phyloP scores from a whole-genome alignment of 1,140 invertebrate species.

The Protaetia brevitarsis region DNA sequence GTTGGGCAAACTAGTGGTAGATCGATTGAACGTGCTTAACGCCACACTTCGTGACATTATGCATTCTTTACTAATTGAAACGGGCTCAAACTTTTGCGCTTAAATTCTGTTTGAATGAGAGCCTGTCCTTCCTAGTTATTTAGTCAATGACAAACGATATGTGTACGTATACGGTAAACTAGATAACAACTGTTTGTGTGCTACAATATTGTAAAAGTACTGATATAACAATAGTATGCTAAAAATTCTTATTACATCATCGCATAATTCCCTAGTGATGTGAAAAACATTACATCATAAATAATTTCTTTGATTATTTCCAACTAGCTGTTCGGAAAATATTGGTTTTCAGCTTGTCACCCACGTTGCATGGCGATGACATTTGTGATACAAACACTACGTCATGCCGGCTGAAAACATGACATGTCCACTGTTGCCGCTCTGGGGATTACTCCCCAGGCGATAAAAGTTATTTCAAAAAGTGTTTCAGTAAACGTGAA shows the following conservation, averaged over 20 bases:
- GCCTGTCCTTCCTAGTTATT: not conserved
- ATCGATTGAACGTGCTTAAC: too few species aligned
- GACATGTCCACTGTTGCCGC: not conserved
- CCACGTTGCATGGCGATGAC: too few species aligned
- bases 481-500: not conserved
- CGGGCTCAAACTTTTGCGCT: too few species aligned
- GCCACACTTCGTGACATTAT: too few species aligned
- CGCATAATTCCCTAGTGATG: not conserved
- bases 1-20: too few species aligned
- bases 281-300: not conserved
- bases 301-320: not conserved
- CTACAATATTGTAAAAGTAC: too few species aligned
- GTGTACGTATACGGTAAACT: not conserved
- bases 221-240: not conserved
- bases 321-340: too few species aligned
- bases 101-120: constrained; percentile 5
- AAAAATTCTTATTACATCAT: not conserved
- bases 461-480: not conserved
- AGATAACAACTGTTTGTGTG: not conserved
- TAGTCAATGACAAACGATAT: not conserved
- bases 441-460: not conserved
- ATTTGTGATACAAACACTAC: too few species aligned
- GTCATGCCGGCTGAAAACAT: too few species aligned
- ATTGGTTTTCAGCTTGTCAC: too few species aligned
- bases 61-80: too few species aligned